Base-by-base conservation (phyloP, 2,888 invertebrate species). In the Glaucopsyche alexis region DNA sequence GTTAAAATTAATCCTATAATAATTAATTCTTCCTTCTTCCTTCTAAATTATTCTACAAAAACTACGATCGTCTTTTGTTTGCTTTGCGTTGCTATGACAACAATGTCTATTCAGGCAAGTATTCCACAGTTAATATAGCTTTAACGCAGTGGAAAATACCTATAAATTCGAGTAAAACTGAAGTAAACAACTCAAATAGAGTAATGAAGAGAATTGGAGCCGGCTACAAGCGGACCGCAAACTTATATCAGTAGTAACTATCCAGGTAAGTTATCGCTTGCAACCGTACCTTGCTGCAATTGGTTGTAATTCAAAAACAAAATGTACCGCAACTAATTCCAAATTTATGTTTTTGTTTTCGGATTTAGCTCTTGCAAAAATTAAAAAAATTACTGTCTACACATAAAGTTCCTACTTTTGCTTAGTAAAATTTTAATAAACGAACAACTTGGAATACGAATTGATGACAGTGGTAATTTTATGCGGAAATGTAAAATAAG, bases 41-140 rank as follows among this genome's bases (percentile, higher is more conserved):
- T n/a, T n/a, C n/a, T n/a, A n/a, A n/a, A n/a, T n/a, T n/a, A 55
- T 55, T 16, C 11, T 1, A 19, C 11, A 19, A 3, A 55, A 55
- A 19, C 19, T 16, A 55, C 19, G 19, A 19, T 9, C 19, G 55
- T 19, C 7, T 19, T 55, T 55, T 69, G 69, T 69, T 69, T 69
- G 69, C 7, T 45, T 66, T 45, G 70, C 50, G 79, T 79, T 71
- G 74, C 66, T 76, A 78, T 76, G 74, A 67, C 73, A 71, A 76
- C 79, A 42, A 47, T 13, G 13, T 29, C 45, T 29, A 45, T 42
- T 66, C 45, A 67, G 45, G 7, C 42, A 29, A 47, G 49, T 47
- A 69, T 69, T 69, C 14, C 49, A 47, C 16, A 29, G 49, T 47
- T 13, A 76, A 70, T n/a, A n/a, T n/a, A 73, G 76, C 73, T 73